These are phyloP conservation scores for Phalacrocorax pelagicus DNA, from an alignment of 2,113 vertebrate genomes.

Conservation along the genomic window DNA sequence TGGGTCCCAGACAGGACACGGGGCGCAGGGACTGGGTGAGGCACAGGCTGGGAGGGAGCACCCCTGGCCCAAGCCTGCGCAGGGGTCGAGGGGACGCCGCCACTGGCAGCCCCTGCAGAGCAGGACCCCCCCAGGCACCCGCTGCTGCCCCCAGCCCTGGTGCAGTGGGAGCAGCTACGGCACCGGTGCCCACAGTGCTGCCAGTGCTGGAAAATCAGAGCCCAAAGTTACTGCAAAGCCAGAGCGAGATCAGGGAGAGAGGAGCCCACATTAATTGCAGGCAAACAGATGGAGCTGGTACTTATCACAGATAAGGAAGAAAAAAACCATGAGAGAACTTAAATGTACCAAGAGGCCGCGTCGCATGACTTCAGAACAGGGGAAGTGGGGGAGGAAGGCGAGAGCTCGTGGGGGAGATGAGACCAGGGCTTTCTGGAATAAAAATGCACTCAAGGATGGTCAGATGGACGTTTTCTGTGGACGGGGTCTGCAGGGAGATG, in stretches of 20 bases:
- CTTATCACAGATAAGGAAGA: not conserved
- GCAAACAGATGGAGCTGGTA: not conserved
- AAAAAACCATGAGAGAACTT: not conserved
- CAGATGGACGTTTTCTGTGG: not conserved
- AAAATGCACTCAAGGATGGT: not conserved
- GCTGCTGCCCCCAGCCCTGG: rapidly evolving
- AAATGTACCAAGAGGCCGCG: not conserved
- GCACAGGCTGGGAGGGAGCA: not conserved
- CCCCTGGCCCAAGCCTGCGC: rapidly evolving
- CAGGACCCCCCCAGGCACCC: rapidly evolving
- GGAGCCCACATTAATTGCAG: not conserved
- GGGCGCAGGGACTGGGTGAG: not conserved
- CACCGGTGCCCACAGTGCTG: rapidly evolving
- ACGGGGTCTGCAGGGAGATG: not conserved
- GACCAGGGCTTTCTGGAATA: not conserved
- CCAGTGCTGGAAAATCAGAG: rapidly evolving
- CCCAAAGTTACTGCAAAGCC: not conserved
- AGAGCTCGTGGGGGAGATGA: rapidly evolving
- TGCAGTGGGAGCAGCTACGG: rapidly evolving
- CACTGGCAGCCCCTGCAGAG: not conserved
- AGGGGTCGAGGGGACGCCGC: not conserved
- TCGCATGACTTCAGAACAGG: not conserved
- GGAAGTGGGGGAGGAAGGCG: not conserved
- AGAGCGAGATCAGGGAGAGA: not conserved
- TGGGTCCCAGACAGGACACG: no score